Base-by-base conservation (phyloP, 2,797 vertebrate genomes). In the Champsocephalus gunnari region DNA sequence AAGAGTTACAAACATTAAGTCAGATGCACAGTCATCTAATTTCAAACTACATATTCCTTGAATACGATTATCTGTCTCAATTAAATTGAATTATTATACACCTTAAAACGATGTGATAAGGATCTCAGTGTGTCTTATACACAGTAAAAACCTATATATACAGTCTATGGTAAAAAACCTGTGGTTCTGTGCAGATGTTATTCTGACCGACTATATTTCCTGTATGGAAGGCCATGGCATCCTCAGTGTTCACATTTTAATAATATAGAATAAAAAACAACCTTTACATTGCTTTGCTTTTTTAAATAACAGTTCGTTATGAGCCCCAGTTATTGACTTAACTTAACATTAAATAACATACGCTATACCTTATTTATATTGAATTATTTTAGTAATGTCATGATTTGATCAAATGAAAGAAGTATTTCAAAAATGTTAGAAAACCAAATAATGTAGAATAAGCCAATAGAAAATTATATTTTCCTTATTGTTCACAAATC, bases 71-170 rank as follows among this genome's bases (percentile, higher is more conserved):
- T 47, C 16, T 2, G 32, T 71, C n/a, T 85, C 1, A 78, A 88
- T 91, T 80, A 81, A 87, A 87, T 83, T 5, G 28, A 7, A 53
- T 54, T 65, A 51, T 65, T 62, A 56, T 75, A 90, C 91, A 93
- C 77, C 87, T 85, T 90, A 90, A 91, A 93, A 91, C 55, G 76
- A 89, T 93, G 89, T 73, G 48, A 70, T 79, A 41, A 75, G 16
- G 17, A 77, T 58, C 7, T 83, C 19, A 63, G 3, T 48, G 51
- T 73, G 48, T 79, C 11, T 54, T 62, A 66, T 68, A 82, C 68
- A 86, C 82, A 75, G 62, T 75, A 24, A 72, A 68, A 64, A 69
- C 69, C 17, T 47, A 21, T 21, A 21, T 21, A 21, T 21, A 21
- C 21, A 21, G 21, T 21, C 21, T 21, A 21, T 21, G 21, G 21